Percentiles rank a stretch among this genome's conserved stretches.
Evolutionary conservation across 2,113 vertebrate genomes (phyloP).

Genomic region (Oreocharis arfaki): DNA sequence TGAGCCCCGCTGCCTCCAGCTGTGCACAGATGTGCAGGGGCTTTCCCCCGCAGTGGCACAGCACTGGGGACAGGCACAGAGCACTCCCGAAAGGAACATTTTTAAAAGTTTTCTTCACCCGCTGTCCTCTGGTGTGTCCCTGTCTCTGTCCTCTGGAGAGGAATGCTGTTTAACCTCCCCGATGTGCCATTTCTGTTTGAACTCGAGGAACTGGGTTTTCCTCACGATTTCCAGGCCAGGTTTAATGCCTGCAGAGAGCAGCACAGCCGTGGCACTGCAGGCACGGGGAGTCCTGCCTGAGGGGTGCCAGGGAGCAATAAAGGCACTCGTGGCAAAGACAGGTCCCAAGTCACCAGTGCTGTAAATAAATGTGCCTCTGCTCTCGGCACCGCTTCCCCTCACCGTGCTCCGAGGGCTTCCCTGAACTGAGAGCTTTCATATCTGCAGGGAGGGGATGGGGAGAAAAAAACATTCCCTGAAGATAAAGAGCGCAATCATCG

Average conservation of each 20-base stretch:
- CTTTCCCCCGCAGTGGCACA: neutral
- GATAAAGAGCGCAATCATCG: conserved; percentile 31
- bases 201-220: neutral
- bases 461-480: neutral
- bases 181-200: neutral
- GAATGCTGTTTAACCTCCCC: neutral
- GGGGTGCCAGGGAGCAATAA: neutral
- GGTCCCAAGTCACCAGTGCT: neutral
- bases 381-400: conserved; percentile 14
- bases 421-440: conserved; percentile 9
- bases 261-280: neutral
- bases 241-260: neutral
- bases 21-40: neutral
- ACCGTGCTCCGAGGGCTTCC: neutral
- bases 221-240: neutral
- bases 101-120: neutral
- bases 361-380: conserved; percentile 25
- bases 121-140: neutral
- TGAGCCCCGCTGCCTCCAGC: neutral
- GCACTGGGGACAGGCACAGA: neutral
- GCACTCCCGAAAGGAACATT: neutral
- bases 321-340: neutral
- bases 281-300: neutral
- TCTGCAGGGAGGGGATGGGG: neutral
- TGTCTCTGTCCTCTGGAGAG: neutral